Base-by-base conservation (phyloP, 2,797 vertebrate species). In the Falco naumanni region DNA sequence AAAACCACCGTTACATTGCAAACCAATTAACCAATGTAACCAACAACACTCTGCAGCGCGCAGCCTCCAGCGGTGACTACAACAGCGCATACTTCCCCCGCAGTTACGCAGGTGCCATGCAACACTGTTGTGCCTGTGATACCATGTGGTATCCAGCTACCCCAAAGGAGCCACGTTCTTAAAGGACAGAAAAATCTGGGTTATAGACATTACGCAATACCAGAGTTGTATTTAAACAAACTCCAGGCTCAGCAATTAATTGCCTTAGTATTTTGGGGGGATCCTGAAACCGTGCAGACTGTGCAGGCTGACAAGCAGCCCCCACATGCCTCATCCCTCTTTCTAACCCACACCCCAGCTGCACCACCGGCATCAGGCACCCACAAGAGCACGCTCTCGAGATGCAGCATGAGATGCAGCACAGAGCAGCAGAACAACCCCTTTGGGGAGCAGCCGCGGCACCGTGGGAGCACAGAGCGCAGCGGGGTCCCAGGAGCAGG, bases 41-140 rank as follows among this genome's bases (percentile, higher is more conserved):
- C 90, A 71, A 20, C 21, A 33, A 19, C 3, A 3, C 39, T 68
- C 19, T 15, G 43, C 37, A 6, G 6, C 7, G 29, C 0, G 0
- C 41, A 50, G 2, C 68, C 50, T 60, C 39, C 34, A 56, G 51
- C 0, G 1, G 57, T 13, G 47, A 39, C 63, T 14, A 51, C 33
- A 29, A 13, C 0, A 6, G 47, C 2, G 0, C 1, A 9, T 4
- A 2, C 9, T 11, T 37, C 63, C 51, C 43, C 0, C 6, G 0
- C n/a, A 22, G 48, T 34, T 11, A 21, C 0, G 3, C 17, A 43
- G 1, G 0, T 0, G 0, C 0, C 0, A 25, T 18, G 29, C 34
- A 47, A 48, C 18, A 1, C 37, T 20, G 11, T 1, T 17, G 4
- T 8, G 34, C 6, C 29, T 17, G 5, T 1, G 10, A 21, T 2